These are phyloP conservation scores for Myiozetetes cayanensis DNA, from an alignment of 2,113 vertebrate genomes.

Conservation along the genomic window DNA sequence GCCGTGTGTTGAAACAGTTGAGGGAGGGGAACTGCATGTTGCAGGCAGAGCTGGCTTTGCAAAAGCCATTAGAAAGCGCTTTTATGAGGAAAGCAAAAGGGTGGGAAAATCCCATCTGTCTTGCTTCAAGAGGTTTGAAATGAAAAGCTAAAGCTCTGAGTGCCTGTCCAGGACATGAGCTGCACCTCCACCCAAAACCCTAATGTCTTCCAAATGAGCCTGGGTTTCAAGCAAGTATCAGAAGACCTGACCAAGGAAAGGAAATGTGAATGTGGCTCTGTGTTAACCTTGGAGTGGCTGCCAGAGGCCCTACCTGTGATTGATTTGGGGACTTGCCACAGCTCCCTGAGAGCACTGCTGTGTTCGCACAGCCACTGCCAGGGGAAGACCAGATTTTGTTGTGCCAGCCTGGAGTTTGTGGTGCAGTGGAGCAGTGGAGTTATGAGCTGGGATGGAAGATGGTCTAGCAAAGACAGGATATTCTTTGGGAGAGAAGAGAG, in stretches of 20 bases:
- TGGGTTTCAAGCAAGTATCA: background rate
- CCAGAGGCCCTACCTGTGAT: background rate
- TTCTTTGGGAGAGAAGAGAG: background rate
- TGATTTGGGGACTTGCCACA: background rate
- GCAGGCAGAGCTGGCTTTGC: background rate
- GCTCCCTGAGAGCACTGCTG: background rate
- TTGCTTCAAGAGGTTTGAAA: background rate
- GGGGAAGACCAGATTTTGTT: background rate
- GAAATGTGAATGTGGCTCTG: background rate
- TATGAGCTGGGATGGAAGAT: background rate
- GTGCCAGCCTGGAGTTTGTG: background rate
- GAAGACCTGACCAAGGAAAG: background rate
- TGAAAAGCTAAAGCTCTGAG: background rate
- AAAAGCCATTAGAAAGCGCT: background rate
- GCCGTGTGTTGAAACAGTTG: background rate
- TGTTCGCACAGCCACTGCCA: background rate
- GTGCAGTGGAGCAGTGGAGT: background rate
- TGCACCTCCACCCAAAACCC: background rate
- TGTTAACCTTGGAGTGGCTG: background rate
- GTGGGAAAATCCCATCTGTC: background rate
- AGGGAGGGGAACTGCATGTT: background rate
- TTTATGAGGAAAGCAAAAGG: background rate
- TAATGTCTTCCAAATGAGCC: conserved; percentile 12
- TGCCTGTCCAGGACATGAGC: background rate
- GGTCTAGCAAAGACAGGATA: background rate